These are phyloP conservation scores for Eurytoma adleriae DNA, from an alignment of 2,888 invertebrate genomes.

Conservation along the genomic window DNA sequence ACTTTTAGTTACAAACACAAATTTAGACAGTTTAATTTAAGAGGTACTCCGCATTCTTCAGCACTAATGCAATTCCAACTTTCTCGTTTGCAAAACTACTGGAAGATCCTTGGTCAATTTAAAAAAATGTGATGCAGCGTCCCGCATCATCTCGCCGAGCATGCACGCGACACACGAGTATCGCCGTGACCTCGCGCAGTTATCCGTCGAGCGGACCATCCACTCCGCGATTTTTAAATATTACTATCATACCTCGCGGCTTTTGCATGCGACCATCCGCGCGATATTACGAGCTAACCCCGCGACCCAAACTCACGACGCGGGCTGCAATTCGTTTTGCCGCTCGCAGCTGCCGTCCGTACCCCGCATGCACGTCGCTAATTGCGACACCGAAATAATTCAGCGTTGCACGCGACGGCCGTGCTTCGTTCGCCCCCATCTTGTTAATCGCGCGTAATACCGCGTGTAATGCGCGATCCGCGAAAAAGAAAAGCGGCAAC, in stretches of 20 bases:
- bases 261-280: not conserved
- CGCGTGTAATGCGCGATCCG: constrained; percentile 25
- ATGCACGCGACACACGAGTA: not conserved
- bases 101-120: not conserved
- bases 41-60: no score
- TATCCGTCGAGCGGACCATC: not conserved
- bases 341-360: not conserved
- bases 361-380: constrained; percentile 29
- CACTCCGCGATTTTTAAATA: not conserved
- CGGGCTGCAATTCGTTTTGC: not conserved
- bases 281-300: not conserved
- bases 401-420: constrained; percentile 42
- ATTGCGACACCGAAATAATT: constrained; percentile 49
- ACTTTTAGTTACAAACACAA: no score
- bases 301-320: constrained; percentile 17
- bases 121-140: not conserved
- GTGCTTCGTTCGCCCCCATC: not conserved
- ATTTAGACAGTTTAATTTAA: no score
- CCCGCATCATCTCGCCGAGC: not conserved
- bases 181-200: not conserved
- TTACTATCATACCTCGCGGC: not conserved
- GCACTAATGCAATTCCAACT: no score
- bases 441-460: constrained; percentile 57
- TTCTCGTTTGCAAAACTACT: not conserved
- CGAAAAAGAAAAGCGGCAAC: not conserved